Base-by-base conservation (phyloP, 2,113 vertebrate species). In the Cololabis saira region DNA sequence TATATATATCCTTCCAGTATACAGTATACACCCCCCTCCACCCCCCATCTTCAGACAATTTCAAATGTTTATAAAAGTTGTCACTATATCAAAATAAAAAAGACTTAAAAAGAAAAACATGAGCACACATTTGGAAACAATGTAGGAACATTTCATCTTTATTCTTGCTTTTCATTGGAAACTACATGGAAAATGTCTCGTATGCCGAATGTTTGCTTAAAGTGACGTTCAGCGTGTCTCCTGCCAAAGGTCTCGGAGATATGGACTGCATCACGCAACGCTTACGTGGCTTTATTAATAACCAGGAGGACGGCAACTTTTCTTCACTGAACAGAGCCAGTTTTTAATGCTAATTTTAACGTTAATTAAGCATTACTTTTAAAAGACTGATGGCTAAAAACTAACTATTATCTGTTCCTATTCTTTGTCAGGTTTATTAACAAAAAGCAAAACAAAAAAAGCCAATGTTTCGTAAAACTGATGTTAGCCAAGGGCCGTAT, bases 271-370 rank as follows among this genome's bases (percentile, higher is more conserved):
- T 59, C 56, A 59, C 16, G 17, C 12, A 27, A 17, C 21, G 17
- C 42, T 27, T 7, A 37, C 33, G 11, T 17, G 9, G 22, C 8
- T 55, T 56, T 56, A 56, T 24, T 50, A 50, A 54, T 61, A 54
- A 43, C 44, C 17, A 16, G 8, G 4, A 9, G 24, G 51, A 30
- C 15, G 37, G 22, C 3, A 7, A 19, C 10, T 58, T 37, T 30
- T 47, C 27, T 33, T 30, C 14, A 13, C 33, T 15, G 17, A 41
- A n/a, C 52, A 27, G 6, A 7, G 33, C 10, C 33, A 37, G 3
- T 37, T 37, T 37, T 37, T 37, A 37, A 37, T 37, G 33, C 33
- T n/a, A n/a, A 37, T 37, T 7, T 11, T 7, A n/a, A n/a, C n/a
- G n/a, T 37, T 1, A 24, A 15, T 21, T 18, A 16, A 47, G n/a